phyloP scores from a whole-genome alignment of 2,888 invertebrate species.

The Hybos culiciformis region DNA sequence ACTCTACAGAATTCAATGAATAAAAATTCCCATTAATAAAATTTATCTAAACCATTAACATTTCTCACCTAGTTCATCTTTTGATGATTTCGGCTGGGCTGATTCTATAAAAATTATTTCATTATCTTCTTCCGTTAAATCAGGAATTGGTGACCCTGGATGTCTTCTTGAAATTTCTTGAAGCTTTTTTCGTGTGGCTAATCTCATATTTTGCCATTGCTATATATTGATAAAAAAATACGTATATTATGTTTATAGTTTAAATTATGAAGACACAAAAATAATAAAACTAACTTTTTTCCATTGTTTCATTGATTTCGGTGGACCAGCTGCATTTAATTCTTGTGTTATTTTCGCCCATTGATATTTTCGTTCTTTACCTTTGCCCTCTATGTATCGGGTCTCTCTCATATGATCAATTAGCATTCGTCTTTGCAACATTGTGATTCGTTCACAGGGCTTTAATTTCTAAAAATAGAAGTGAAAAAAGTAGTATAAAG shows the following conservation, averaged over 20 bases:
- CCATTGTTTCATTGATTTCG: conserved; percentile 33
- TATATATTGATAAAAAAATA: conserved; percentile 13
- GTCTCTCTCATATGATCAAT: conserved; percentile 1
- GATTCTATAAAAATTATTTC: conserved; percentile 30
- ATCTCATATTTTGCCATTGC: conserved; percentile 34
- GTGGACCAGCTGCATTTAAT: conserved; percentile 28
- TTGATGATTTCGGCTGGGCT: conserved; percentile 11
- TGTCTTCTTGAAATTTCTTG: conserved; percentile 32
- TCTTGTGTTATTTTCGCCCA: conserved; percentile 32
- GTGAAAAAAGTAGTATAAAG: no score
- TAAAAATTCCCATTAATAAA: conserved; percentile 29
- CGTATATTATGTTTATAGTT: neutral
- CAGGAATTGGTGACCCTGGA: conserved; percentile 32
- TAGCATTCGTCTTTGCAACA: neutral
- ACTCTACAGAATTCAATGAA: conserved; percentile 33
- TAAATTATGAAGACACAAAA: neutral
- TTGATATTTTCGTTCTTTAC: conserved; percentile 11
- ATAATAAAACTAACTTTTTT: conserved; percentile 22
- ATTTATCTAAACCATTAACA: conserved; percentile 25
- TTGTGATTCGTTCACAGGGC: neutral
- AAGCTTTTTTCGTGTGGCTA: conserved; percentile 30
- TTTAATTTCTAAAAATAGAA: neutral
- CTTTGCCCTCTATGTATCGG: neutral
- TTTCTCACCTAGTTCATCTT: conserved; percentile 17
- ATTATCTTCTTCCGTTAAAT: conserved; percentile 31